Percentiles rank a stretch among this genome's conserved stretches.
Evolutionary conservation across 1,140 invertebrate genomes (phyloP).

Genomic region (Antheraea pernyi): DNA sequence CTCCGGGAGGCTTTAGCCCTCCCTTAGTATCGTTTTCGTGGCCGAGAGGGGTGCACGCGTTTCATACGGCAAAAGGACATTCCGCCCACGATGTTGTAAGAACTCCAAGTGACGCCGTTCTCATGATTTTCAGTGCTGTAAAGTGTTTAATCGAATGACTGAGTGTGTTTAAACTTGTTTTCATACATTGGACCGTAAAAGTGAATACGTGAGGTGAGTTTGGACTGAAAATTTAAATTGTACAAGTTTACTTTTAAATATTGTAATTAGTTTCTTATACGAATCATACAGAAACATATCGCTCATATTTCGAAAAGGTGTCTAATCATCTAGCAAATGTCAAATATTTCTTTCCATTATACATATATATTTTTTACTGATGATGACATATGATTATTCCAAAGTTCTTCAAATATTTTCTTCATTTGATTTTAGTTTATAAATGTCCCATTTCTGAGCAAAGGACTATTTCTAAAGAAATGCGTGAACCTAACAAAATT

Average conservation of each 20-base stretch:
- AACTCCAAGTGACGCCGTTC: conserved; percentile 23
- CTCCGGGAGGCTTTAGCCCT: conserved; percentile 50
- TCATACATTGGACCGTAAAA: conserved; percentile 2
- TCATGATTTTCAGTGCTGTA: conserved; percentile 40
- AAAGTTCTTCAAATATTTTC: not conserved
- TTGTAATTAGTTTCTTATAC: no score
- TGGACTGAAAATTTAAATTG: not conserved
- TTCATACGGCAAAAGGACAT: conserved; percentile 32
- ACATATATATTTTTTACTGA: no score
- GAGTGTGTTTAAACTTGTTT: conserved; percentile 48
- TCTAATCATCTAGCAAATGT: no score
- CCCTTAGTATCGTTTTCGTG: conserved; percentile 57
- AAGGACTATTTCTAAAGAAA: not conserved
- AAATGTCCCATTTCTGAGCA: not conserved
- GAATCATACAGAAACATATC: no score
- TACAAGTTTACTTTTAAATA: not conserved
- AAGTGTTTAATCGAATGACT: conserved; percentile 54
- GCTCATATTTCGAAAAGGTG: no score
- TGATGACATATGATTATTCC: no score
- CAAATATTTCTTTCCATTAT: no score
- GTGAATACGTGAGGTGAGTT: conserved; percentile 51
- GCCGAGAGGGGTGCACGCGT: conserved; percentile 43
- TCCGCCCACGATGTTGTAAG: conserved; percentile 37
- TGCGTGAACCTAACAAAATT: not conserved
- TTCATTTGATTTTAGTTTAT: conserved; percentile 7